Evolutionary conservation across 2,888 invertebrate species (phyloP).

Genomic region (Synanthedon andrenaeformis): DNA sequence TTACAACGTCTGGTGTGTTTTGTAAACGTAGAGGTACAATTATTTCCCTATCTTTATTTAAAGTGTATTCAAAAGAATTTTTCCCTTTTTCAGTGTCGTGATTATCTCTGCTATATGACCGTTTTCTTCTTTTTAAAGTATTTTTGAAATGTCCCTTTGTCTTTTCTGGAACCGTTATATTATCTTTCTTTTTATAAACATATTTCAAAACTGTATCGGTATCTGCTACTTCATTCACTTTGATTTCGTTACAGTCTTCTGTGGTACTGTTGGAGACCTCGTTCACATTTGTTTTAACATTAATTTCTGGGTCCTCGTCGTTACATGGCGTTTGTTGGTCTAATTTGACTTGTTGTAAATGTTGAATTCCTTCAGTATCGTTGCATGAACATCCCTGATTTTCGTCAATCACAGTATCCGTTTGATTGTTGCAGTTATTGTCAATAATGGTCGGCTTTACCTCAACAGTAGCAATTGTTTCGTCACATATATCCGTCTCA

Average conservation of each 20-base stretch:
- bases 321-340: neutral
- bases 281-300: neutral
- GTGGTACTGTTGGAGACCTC: constrained; percentile 2
- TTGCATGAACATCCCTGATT: neutral
- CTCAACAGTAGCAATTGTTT: constrained; percentile 2
- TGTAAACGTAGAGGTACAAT: neutral
- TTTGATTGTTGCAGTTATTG: neutral
- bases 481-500: constrained; percentile 8
- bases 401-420: neutral
- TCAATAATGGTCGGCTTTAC: neutral
- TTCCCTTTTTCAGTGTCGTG: constrained; percentile 16
- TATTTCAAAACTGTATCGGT: constrained; percentile 39
- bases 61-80: constrained; percentile 32
- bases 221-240: constrained; percentile 13
- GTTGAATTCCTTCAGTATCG: neutral
- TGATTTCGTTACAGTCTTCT: constrained; percentile 1
- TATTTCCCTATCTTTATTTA: constrained; percentile 11
- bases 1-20: constrained; percentile 1
- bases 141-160: constrained; percentile 39
- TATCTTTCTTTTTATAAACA: constrained; percentile 35
- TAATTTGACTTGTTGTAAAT: neutral
- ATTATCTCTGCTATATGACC: constrained; percentile 16
- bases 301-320: neutral
- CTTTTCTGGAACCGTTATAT: constrained; percentile 18
- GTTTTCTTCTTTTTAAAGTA: constrained; percentile 35